A percentile compares a stretch with the other conserved stretches of the same genome.
phyloP scores from a whole-genome alignment of 2,113 vertebrate species.

The Mixornis gularis region DNA sequence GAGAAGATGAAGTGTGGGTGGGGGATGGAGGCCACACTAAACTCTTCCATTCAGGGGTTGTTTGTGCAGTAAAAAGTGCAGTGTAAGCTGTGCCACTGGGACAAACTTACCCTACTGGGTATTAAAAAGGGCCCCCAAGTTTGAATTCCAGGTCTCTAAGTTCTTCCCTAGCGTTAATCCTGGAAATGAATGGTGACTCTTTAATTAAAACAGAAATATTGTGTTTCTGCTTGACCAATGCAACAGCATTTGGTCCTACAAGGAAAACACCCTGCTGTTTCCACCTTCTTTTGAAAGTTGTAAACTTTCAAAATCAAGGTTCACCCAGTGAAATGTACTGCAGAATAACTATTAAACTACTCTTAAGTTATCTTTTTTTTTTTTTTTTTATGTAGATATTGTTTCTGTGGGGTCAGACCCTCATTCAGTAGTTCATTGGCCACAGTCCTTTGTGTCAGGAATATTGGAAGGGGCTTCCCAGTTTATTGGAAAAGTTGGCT shows the following conservation, averaged over 20 bases:
- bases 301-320: background rate
- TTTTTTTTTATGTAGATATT: background rate
- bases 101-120: background rate
- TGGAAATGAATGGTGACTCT: background rate
- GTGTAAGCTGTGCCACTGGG: background rate
- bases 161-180: background rate
- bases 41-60: background rate
- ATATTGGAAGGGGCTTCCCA: background rate
- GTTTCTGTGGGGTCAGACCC: background rate
- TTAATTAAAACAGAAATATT: background rate
- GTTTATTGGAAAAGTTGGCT: background rate
- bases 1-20: background rate
- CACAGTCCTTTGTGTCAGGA: background rate
- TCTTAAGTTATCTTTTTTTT: background rate
- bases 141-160: background rate
- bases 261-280: background rate
- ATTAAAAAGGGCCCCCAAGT: background rate
- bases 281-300: background rate
- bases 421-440: background rate
- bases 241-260: background rate
- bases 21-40: background rate
- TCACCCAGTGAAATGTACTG: background rate
- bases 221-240: rapidly evolving
- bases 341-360: background rate
- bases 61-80: background rate